Base-by-base conservation (phyloP, 2,113 vertebrate species). In the Clupea harengus region DNA sequence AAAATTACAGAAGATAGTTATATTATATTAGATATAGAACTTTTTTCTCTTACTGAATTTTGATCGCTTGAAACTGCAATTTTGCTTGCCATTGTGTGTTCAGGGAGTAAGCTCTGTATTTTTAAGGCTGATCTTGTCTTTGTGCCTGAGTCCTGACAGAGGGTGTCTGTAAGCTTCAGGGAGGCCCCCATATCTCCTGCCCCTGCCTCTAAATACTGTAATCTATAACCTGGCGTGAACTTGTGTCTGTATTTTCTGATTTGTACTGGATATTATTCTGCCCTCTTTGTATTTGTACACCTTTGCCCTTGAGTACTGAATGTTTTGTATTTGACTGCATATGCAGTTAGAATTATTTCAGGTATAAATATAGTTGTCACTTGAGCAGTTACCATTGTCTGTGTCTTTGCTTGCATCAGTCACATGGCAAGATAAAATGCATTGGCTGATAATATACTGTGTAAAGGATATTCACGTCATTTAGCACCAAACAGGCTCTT, bases 291-390 rank as follows among this genome's bases (percentile, higher is more conserved):
- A 87, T 45, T 45, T 78, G 6, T 67, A 83, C 85, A 85, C 89
- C 85, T n/a, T 89, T 85, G 28, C 81, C 54, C 64, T 91, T 78
- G 28, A 87, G 88, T 89, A 81, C 90, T 91, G 78, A 88, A 85
- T 90, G 91, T 93, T 94, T 94, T 94, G 88, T 95, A 91, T 85
- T 78, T 78, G 25, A 84, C 49, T 89, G 86, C 60, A 85, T 81
- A 86, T 85, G 87, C 89, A 88, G 72, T 89, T 87, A 85, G 22
- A 78, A 89, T 45, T 91, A 88, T 91, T 91, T 87, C 84, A 82
- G 28, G 81, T 46, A 47, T 22, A 64, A 89, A 86, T 67, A 86
- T 87, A 93, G 87, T 15, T 17, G 72, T 89, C 93, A 92, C 92
- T 85, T 47, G 85, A 82, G 84, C 81, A 47, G 20, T 72, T 52